Base-by-base conservation (phyloP, 2,113 vertebrate species). In the Lagopus muta region DNA sequence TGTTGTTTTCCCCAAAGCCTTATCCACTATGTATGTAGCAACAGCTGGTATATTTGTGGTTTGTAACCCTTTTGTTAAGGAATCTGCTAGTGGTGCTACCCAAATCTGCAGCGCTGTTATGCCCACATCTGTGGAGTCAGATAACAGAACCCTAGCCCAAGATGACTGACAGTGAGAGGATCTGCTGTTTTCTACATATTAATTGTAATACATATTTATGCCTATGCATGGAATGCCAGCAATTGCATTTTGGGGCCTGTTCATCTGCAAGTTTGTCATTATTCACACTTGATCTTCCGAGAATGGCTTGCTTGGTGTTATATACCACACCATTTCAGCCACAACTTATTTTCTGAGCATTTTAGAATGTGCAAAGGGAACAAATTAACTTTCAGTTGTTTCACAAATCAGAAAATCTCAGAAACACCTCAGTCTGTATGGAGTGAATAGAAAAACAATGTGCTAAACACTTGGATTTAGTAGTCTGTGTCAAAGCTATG, bases 401-500 rank as follows among this genome's bases (percentile, higher is more conserved):
- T 11, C 52, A 5, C 1, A 80, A 88, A 83, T 42, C 24, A 88
- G 54, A 47, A 81, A 89, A 43, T 36, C 8, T 42, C 62, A 86
- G 22, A 60, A 88, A 45, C 15, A 54, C 3, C 50, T 60, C 58
- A 32, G 12, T 12, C 24, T 65, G 1, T 25, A 32, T n/a, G 15
- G 42, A 32, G 55, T 13, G 75, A 87, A 69, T 3, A 76, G 24
- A 70, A 92, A 82, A 84, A 76, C n/a, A 6, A 65, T 3, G 5
- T 25, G 25, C 22, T 27, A 1, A 50, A 77, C 30, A 64, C 14
- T 71, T 62, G 66, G 2, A 19, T 8, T 0, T 0, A 52, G 28
- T 52, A 16, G 11, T 25, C 20, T 75, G 9, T 45, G 47, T 65
- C 34, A 79, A 79, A 88, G 32, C 4, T 82, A 57, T 72, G 58